Conservation (phyloP, 2,797 vertebrate species). For the Cyprinodon diabolis region DNA sequence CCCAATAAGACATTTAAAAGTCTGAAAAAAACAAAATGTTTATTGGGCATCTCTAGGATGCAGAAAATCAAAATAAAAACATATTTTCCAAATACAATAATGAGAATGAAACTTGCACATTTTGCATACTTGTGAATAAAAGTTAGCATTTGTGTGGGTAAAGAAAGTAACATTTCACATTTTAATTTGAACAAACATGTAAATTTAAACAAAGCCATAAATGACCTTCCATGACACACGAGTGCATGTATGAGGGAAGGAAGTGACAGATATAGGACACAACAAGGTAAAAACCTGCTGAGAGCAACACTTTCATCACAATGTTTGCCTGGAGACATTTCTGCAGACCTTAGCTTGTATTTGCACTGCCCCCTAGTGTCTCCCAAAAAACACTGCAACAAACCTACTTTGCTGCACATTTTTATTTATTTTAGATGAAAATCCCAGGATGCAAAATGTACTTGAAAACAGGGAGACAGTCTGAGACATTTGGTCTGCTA, state of each 20-base stretch:
- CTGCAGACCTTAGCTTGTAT: background rate
- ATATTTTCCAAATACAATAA: background rate
- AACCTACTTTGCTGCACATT: no score
- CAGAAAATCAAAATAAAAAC: background rate
- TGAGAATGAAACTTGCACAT: background rate
- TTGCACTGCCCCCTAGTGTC: constrained; percentile 57
- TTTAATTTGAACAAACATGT: constrained; percentile 22
- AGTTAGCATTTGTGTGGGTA: background rate
- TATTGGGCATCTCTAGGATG: background rate
- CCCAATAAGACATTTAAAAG: background rate
- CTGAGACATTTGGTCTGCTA: constrained; percentile 16
- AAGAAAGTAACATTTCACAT: background rate
- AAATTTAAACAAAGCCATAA: background rate
- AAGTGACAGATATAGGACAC: constrained; percentile 31
- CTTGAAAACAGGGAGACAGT: constrained; percentile 29
- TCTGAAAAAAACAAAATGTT: background rate
- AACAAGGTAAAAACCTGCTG: constrained; percentile 34
- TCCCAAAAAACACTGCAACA: constrained; percentile 11
- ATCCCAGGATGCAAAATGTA: background rate
- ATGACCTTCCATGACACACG: constrained; percentile 20
- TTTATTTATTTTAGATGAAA: background rate
- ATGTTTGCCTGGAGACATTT: background rate
- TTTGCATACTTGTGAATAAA: constrained; percentile 1
- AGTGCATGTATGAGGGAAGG: constrained; percentile 27
- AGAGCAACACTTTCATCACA: constrained; percentile 4